Conservation (phyloP, 2,888 invertebrate genomes). For the Drosophila emarginata region DNA sequence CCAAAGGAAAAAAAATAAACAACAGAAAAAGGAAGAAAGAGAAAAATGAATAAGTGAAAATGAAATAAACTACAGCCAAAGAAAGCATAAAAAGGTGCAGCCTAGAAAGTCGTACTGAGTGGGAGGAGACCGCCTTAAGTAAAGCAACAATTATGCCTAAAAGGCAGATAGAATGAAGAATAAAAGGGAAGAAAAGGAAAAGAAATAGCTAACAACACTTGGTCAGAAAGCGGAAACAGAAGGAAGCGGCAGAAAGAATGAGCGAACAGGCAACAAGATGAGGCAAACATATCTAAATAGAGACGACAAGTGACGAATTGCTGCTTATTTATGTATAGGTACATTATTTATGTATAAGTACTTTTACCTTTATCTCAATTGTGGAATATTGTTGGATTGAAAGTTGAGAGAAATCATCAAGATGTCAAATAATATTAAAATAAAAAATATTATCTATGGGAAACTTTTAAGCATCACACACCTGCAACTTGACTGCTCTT, state of each 20-base stretch:
- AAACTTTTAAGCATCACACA: too few species aligned
- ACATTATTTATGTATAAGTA: constrained; percentile 2
- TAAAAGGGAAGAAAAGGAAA: background rate
- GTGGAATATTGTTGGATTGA: background rate
- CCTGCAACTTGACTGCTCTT: too few species aligned
- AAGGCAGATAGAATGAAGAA: constrained; percentile 47
- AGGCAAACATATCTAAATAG: constrained; percentile 23
- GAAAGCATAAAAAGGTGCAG: constrained; percentile 60
- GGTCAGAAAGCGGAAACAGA: constrained; percentile 26
- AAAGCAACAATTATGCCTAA: constrained; percentile 76
- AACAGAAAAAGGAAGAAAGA: constrained; percentile 54
- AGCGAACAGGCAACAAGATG: constrained; percentile 2
- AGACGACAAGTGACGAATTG: constrained; percentile 67
- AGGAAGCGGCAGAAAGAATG: constrained; percentile 31
- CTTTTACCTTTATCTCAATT: background rate
- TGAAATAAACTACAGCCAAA: constrained; percentile 71
- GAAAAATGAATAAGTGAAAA: constrained; percentile 66
- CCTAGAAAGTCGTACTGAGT: background rate
- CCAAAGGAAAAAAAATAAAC: constrained; percentile 26
- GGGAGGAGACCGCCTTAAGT: constrained; percentile 50
- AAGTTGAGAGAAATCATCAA: too few species aligned
- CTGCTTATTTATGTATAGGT: constrained; percentile 58
- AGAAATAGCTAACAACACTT: constrained; percentile 62
- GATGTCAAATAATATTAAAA: too few species aligned
- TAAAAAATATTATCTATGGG: too few species aligned